Percentiles rank a stretch among this genome's conserved stretches.
phyloP scores from a whole-genome alignment of 1,140 invertebrate species.

The Zaprionus ghesquierei region DNA sequence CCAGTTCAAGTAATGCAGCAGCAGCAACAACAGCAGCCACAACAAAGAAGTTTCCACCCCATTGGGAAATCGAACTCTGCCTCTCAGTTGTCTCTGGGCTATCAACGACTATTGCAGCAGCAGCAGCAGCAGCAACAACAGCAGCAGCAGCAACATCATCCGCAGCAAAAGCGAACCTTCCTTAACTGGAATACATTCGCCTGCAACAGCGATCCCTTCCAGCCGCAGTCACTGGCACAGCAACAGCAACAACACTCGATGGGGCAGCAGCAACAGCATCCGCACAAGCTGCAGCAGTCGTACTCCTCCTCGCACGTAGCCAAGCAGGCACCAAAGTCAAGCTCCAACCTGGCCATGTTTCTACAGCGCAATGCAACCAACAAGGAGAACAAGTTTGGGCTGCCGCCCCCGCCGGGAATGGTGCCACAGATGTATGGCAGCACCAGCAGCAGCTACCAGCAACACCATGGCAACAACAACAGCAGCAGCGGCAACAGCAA shows the following conservation, averaged over 20 bases:
- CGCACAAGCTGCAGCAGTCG: constrained; percentile 69
- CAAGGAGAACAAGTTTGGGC: constrained; percentile 75
- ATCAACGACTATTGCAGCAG: constrained; percentile 58
- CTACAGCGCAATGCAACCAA: constrained; percentile 67
- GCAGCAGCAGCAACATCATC: constrained; percentile 50
- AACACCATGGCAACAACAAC: constrained; percentile 30
- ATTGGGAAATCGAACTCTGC: constrained; percentile 78
- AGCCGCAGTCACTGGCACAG: constrained; percentile 53
- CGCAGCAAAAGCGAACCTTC: constrained; percentile 73
- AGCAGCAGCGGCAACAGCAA: background rate
- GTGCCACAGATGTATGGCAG: constrained; percentile 60
- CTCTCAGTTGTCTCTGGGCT: constrained; percentile 72
- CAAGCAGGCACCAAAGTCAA: constrained; percentile 51
- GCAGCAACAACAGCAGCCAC: constrained; percentile 55
- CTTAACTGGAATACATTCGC: constrained; percentile 77
- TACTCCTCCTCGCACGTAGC: constrained; percentile 68
- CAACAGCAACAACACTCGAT: constrained; percentile 23
- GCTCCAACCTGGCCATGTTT: constrained; percentile 52
- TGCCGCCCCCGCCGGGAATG: constrained; percentile 49
- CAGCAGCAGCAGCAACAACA: constrained; percentile 50
- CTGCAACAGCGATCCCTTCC: constrained; percentile 70
- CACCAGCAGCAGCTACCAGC: constrained; percentile 33
- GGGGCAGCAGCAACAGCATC: constrained; percentile 36
- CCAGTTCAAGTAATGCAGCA: constrained; percentile 65
- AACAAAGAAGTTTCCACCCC: constrained; percentile 58